phyloP scores from a whole-genome alignment of 1,140 invertebrate species.

The Penaeus vannamei region DNA sequence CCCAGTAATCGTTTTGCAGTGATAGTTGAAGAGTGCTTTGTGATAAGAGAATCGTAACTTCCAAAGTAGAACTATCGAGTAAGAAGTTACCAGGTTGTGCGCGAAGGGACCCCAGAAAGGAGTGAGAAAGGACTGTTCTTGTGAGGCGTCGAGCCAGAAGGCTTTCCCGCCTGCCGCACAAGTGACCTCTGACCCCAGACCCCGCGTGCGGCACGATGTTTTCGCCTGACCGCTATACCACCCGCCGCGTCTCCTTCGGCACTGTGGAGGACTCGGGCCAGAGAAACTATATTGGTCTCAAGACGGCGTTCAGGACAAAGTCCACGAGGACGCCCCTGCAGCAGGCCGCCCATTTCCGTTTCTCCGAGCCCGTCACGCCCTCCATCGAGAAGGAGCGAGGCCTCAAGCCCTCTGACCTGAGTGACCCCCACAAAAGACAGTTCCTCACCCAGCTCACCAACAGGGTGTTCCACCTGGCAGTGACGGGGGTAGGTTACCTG shows the following conservation, averaged over 20 bases:
- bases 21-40: too few relatives aligned
- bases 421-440: slow-evolving; percentile 83
- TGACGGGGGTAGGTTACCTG: slow-evolving; percentile 74
- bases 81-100: too few relatives aligned
- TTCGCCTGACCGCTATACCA: slow-evolving; percentile 44
- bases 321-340: slow-evolving; percentile 46
- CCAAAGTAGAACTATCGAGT: too few relatives aligned
- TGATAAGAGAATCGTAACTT: too few relatives aligned
- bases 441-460: slow-evolving; percentile 85
- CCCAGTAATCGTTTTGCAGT: too few relatives aligned
- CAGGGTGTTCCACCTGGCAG: slow-evolving; percentile 83
- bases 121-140: too few relatives aligned
- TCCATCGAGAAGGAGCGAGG: slow-evolving; percentile 78
- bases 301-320: slow-evolving; percentile 49
- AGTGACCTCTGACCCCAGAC: too few relatives aligned
- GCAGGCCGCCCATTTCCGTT: slow-evolving; percentile 48
- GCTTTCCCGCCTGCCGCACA: too few relatives aligned
- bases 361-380: slow-evolving; percentile 69
- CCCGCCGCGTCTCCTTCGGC: slow-evolving; percentile 39
- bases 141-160: too few relatives aligned
- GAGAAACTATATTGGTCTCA: slow-evolving; percentile 52
- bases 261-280: not conserved
- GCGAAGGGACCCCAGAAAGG: too few relatives aligned
- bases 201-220: slow-evolving; percentile 27
- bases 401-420: slow-evolving; percentile 87